phyloP scores from a whole-genome alignment of 2,888 invertebrate genomes.

The Drosophila mettleri region DNA sequence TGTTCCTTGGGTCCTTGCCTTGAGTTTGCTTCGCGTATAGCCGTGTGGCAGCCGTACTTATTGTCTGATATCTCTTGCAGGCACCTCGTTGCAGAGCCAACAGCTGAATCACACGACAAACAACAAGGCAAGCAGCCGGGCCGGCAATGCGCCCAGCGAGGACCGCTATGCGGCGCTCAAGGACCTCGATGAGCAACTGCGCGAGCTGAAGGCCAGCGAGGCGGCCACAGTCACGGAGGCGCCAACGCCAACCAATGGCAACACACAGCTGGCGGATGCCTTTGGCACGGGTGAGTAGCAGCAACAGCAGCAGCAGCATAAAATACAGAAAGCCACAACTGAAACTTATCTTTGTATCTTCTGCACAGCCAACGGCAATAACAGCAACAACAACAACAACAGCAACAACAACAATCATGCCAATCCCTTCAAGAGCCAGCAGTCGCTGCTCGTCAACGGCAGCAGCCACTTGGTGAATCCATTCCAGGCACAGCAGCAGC shows the following conservation, averaged over 20 bases:
- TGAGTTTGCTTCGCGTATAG: slow-evolving; percentile 13
- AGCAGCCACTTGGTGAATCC: slow-evolving; percentile 78
- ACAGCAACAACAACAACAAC: slow-evolving; percentile 12
- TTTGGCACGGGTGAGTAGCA: slow-evolving; percentile 57
- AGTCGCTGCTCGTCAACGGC: slow-evolving; percentile 59
- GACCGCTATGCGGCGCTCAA: slow-evolving; percentile 98
- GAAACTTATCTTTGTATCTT: not conserved
- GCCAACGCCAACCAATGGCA: slow-evolving; percentile 67
- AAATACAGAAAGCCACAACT: not conserved
- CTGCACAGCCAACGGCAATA: slow-evolving; percentile 17
- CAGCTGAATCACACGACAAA: slow-evolving; percentile 51
- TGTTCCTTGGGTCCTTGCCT: slow-evolving; percentile 25
- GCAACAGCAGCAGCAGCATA: not conserved
- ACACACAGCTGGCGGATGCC: slow-evolving; percentile 50
- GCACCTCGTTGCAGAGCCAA: slow-evolving; percentile 81
- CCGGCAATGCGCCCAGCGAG: slow-evolving; percentile 86
- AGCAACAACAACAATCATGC: slow-evolving; percentile 63
- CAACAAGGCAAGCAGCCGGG: slow-evolving; percentile 44
- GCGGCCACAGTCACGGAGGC: slow-evolving; percentile 60
- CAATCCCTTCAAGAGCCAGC: slow-evolving; percentile 83
- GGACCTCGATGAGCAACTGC: slow-evolving; percentile 93
- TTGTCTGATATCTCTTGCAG: slow-evolving; percentile 52
- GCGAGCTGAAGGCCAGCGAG: slow-evolving; percentile 85
- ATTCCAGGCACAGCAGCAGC: slow-evolving; percentile 78
- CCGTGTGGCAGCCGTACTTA: not conserved